Percentiles rank a stretch among this genome's conserved stretches.
Conservation (phyloP, 1,140 invertebrate species). For the Drosophila punjabiensis region DNA sequence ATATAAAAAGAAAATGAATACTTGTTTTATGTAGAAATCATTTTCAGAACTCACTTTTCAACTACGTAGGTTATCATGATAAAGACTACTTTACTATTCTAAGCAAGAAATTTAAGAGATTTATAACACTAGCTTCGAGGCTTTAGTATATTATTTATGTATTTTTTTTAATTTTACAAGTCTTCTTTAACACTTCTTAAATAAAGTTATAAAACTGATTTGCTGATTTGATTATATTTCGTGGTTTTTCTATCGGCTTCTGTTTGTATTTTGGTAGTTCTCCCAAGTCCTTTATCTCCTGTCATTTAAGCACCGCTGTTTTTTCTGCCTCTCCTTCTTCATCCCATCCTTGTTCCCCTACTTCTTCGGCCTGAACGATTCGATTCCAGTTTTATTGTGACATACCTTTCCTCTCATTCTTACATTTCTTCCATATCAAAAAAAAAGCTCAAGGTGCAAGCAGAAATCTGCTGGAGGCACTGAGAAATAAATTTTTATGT, state of each 20-base stretch:
- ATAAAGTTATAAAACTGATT: neutral
- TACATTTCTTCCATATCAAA: slow-evolving; percentile 39
- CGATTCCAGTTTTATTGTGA: slow-evolving; percentile 68
- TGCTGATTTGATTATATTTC: neutral
- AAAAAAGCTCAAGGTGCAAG: slow-evolving; percentile 68
- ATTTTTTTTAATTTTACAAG: too few relatives aligned
- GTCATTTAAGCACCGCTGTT: slow-evolving; percentile 20
- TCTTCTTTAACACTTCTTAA: neutral
- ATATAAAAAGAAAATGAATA: too few relatives aligned
- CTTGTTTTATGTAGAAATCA: neutral
- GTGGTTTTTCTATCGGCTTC: neutral
- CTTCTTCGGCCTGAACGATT: neutral
- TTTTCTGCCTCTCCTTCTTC: slow-evolving; percentile 12
- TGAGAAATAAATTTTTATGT: neutral
- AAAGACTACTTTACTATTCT: too few relatives aligned
- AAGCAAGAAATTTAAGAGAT: neutral
- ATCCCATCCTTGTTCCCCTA: slow-evolving; percentile 17
- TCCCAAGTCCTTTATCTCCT: slow-evolving; percentile 19
- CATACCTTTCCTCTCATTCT: slow-evolving; percentile 27
- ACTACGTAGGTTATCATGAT: too few relatives aligned
- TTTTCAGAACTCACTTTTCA: too few relatives aligned
- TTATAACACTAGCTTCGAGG: neutral
- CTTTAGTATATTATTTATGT: neutral
- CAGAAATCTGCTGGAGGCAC: slow-evolving; percentile 1
- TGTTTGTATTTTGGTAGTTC: slow-evolving; percentile 34